Evolutionary conservation across 2,797 vertebrate species (phyloP).

Genomic region (Sebastes itinus): DNA sequence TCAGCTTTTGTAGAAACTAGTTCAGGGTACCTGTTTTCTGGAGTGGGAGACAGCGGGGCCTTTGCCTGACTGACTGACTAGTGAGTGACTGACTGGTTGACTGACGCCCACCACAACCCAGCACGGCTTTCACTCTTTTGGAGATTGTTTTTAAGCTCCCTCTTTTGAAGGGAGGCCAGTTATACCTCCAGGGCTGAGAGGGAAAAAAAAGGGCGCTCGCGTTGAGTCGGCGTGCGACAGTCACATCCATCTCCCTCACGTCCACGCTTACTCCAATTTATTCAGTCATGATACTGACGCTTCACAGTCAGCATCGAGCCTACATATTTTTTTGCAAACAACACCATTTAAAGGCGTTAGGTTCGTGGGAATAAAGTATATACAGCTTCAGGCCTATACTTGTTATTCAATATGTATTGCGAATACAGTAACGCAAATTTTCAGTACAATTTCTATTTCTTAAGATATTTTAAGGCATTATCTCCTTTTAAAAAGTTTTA

Average conservation of each 20-base stretch:
- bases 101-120: slow-evolving; percentile 62
- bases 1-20: slow-evolving; percentile 75
- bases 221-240: slow-evolving; percentile 48
- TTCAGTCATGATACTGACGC: slow-evolving; percentile 44
- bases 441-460: neutral
- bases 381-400: neutral
- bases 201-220: neutral
- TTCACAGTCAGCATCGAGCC: slow-evolving; percentile 30
- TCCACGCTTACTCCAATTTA: slow-evolving; percentile 27
- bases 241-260: slow-evolving; percentile 48
- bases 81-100: slow-evolving; percentile 60
- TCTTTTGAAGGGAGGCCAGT: slow-evolving; percentile 69
- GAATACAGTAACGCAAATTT: neutral
- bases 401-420: neutral
- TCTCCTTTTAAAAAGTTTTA: neutral
- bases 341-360: slow-evolving; percentile 5
- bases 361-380: slow-evolving; percentile 3
- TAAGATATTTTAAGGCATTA: neutral
- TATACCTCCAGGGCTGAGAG: slow-evolving; percentile 44
- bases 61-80: slow-evolving; percentile 38
- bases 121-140: slow-evolving; percentile 49
- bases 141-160: slow-evolving; percentile 64
- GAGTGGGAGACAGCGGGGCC: slow-evolving; percentile 59
- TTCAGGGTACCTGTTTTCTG: slow-evolving; percentile 72
- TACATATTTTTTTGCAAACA: slow-evolving; percentile 10